phyloP scores from a whole-genome alignment of 30 jellyfish, hydroid and myxozoan species.

The Catostylus mosaicus region DNA sequence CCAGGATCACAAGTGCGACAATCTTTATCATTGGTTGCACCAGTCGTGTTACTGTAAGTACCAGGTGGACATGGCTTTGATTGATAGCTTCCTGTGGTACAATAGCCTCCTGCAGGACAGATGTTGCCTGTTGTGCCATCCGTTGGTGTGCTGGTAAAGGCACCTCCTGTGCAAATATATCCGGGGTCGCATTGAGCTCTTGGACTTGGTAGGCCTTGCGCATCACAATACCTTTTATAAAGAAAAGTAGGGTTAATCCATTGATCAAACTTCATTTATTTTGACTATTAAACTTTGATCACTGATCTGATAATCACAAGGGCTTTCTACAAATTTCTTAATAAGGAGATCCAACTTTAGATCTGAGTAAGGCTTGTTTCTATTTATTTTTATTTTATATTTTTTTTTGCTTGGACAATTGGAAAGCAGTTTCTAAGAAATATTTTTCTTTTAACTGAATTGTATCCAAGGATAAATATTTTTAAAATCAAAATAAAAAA shows the following conservation, averaged over 20 bases:
- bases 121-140: slow-evolving; percentile 95
- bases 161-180: slow-evolving; percentile 96
- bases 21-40: slow-evolving; percentile 97
- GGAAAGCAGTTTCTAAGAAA: too few species aligned
- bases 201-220: slow-evolving; percentile 97
- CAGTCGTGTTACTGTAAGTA: slow-evolving; percentile 94
- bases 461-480: too few species aligned
- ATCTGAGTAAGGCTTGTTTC: too few species aligned
- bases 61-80: slow-evolving; percentile 98
- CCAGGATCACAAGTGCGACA: slow-evolving; percentile 99
- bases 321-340: too few species aligned
- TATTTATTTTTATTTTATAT: too few species aligned
- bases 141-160: slow-evolving; percentile 96
- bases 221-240: slow-evolving; percentile 92
- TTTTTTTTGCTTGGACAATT: too few species aligned
- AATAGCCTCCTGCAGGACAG: slow-evolving; percentile 99
- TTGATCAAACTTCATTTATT: not conserved
- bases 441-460: too few species aligned
- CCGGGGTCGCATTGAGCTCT: slow-evolving; percentile 99
- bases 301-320: too few species aligned
- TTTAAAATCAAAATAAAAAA: too few species aligned
- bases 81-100: slow-evolving; percentile 89
- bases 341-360: too few species aligned
- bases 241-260: not conserved
- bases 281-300: not conserved